Conservation (phyloP, 2,888 invertebrate genomes). For the Dorcus hopei region DNA sequence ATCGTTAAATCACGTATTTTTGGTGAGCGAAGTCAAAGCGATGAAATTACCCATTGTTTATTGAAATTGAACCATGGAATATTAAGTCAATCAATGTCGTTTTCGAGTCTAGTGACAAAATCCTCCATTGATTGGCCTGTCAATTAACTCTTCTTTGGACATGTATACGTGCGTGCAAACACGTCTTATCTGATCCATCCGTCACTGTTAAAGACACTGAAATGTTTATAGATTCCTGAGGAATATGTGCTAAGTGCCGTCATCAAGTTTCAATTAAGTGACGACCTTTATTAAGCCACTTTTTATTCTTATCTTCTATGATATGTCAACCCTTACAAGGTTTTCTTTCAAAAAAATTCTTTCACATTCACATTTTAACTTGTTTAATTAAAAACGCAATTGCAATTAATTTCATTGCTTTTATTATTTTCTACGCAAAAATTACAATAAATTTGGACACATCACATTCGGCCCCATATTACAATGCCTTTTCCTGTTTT, state of each 20-base stretch:
- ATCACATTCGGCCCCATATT: no score
- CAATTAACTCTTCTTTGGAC: constrained; percentile 49
- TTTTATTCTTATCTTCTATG: not conserved
- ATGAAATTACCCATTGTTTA: constrained; percentile 49
- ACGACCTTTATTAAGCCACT: constrained; percentile 24
- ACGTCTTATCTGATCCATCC: constrained; percentile 50
- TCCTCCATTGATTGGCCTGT: constrained; percentile 51
- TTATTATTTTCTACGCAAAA: no score
- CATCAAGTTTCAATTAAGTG: constrained; percentile 43
- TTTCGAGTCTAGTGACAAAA: constrained; percentile 48
- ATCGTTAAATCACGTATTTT: constrained; percentile 42
- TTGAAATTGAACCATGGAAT: constrained; percentile 48
- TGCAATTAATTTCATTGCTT: no score
- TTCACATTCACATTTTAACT: no score
- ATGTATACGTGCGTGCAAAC: constrained; percentile 51
- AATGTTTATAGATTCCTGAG: constrained; percentile 48
- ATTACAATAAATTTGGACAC: no score
- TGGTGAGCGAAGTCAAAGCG: constrained; percentile 25
- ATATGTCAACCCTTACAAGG: no score
- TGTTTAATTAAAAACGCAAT: no score
- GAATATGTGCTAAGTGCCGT: constrained; percentile 45
- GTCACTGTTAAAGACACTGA: constrained; percentile 45
- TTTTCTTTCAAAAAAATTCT: no score
- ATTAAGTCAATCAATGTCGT: constrained; percentile 51
- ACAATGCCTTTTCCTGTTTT: no score